Percentiles rank a stretch among this genome's conserved stretches.
Conservation (phyloP, 2,113 vertebrate species). For the Cryptotis parvus region DNA sequence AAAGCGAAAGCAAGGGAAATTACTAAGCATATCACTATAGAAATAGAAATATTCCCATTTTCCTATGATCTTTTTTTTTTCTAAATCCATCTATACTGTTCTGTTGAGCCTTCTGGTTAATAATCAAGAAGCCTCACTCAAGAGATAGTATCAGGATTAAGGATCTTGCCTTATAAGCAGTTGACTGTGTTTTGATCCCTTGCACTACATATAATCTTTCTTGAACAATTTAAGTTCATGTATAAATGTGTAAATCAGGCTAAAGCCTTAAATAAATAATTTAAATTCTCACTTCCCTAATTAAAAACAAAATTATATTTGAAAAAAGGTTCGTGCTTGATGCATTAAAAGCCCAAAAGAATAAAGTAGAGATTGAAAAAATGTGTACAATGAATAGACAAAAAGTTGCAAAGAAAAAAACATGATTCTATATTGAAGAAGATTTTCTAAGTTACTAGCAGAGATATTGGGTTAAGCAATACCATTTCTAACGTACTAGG, state of each 20-base stretch:
- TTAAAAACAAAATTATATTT: slow-evolving; percentile 3
- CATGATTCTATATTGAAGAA: not conserved
- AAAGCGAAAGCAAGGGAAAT: not conserved
- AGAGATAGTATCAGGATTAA: too few relatives aligned
- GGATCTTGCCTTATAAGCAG: not conserved
- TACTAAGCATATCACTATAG: not conserved
- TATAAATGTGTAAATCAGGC: not conserved
- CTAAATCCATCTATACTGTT: not conserved
- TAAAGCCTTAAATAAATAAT: not conserved
- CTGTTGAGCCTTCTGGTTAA: not conserved
- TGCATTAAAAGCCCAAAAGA: not conserved
- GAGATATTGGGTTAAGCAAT: slow-evolving; percentile 36
- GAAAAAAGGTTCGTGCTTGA: not conserved
- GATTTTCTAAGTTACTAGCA: not conserved
- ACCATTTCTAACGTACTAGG: not conserved
- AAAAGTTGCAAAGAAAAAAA: not conserved
- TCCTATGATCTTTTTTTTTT: not conserved
- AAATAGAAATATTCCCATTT: not conserved
- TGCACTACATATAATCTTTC: not conserved
- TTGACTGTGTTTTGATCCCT: not conserved
- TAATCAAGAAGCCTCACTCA: not conserved
- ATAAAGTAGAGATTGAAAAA: not conserved
- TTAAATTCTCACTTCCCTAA: not conserved
- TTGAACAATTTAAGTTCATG: not conserved
- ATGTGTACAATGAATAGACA: not conserved